Evolutionary conservation across 2,797 vertebrate species (phyloP).

Genomic region (Centroberyx gerrardi): DNA sequence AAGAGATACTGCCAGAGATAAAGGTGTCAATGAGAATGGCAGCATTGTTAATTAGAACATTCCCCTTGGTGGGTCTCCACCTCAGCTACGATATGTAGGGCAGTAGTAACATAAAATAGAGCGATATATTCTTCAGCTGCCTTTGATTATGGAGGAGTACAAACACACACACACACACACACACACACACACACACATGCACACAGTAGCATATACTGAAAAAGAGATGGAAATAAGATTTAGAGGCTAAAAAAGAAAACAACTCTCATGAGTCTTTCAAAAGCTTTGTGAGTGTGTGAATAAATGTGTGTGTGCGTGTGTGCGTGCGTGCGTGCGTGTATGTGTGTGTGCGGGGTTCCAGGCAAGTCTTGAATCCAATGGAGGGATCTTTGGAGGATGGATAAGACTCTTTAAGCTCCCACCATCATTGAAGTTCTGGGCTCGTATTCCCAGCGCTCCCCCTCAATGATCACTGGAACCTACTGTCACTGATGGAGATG

Average conservation of each 20-base stretch:
- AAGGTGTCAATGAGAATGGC: conserved; percentile 59
- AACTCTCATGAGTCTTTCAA: conserved; percentile 70
- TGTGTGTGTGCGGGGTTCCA: conserved; percentile 43
- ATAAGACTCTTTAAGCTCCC: conserved; percentile 52
- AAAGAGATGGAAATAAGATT: conserved; percentile 50
- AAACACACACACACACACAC: conserved; percentile 6
- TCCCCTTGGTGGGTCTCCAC: conserved; percentile 64
- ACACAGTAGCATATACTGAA: conserved; percentile 33
- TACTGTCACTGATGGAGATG: conserved; percentile 47
- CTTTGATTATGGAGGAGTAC: conserved; percentile 58
- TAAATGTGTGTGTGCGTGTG: conserved; percentile 8
- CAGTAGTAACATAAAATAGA: conserved; percentile 56
- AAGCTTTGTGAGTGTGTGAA: conserved; percentile 46
- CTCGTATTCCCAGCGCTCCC: conserved; percentile 37
- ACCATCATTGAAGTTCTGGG: conserved; percentile 52
- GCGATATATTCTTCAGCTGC: conserved; percentile 23
- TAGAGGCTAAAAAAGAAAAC: conserved; percentile 54
- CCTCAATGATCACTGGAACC: conserved; percentile 53
- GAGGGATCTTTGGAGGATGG: conserved; percentile 39
- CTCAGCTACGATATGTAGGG: conserved; percentile 65
- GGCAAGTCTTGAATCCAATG: conserved; percentile 43
- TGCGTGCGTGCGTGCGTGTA: conserved; percentile 19
- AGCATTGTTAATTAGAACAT: conserved; percentile 67
- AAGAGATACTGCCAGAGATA: conserved; percentile 48
- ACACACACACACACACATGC: conserved; percentile 1